Percentiles rank a stretch among this genome's conserved stretches.
These are phyloP conservation scores for Cepphus grylle DNA, from an alignment of 2,113 vertebrate genomes.

Conservation along the genomic window DNA sequence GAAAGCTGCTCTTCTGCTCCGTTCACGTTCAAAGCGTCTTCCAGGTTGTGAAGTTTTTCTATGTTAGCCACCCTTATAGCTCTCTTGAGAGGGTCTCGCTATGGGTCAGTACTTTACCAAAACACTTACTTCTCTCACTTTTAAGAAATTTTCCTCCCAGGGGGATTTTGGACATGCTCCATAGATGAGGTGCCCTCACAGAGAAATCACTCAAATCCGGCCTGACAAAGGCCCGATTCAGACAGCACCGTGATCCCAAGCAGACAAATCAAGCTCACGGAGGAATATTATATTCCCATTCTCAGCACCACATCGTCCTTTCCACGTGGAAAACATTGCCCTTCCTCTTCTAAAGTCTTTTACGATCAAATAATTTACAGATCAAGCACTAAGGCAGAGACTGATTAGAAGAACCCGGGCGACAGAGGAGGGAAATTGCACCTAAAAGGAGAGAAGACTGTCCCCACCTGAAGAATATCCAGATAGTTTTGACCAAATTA, in stretches of 20 bases:
- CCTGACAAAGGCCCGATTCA: conserved; percentile 36
- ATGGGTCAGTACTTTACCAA: conserved; percentile 75
- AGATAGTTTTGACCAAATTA: neutral
- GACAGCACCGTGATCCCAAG: neutral
- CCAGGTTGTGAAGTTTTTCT: conserved; percentile 45
- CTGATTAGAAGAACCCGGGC: neutral
- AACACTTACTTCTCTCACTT: conserved; percentile 72
- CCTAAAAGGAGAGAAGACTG: neutral
- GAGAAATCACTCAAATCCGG: conserved; percentile 69
- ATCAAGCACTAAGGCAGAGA: conserved; percentile 3
- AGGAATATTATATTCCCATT: neutral
- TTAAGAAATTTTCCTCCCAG: conserved; percentile 57
- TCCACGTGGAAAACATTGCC: neutral
- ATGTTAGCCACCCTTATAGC: neutral
- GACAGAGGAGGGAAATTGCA: neutral
- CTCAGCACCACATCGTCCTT: neutral
- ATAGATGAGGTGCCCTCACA: conserved; percentile 77
- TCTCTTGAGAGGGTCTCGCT: conserved; percentile 51
- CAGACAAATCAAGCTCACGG: neutral
- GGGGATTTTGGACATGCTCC: conserved; percentile 64
- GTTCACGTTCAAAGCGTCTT: neutral
- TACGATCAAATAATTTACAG: neutral
- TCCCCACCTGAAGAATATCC: neutral
- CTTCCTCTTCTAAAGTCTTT: neutral
- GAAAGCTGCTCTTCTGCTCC: neutral